phyloP scores from a whole-genome alignment of 2,797 vertebrate genomes.

The Podarcis lilfordi region DNA sequence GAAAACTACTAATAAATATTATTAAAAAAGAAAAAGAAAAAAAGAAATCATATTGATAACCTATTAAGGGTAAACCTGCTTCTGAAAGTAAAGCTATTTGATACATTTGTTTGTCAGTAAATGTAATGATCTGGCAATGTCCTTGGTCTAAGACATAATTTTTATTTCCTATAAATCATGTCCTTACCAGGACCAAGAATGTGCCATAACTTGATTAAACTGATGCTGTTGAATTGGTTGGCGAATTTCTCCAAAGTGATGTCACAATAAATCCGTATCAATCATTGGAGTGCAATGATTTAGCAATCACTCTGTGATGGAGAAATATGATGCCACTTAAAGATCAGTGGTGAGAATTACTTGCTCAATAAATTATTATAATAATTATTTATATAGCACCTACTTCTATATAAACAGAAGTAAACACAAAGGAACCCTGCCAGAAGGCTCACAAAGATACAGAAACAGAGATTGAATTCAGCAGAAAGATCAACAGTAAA shows the following conservation, averaged over 20 bases:
- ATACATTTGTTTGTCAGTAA: slow-evolving; percentile 35
- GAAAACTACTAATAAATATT: too few relatives aligned
- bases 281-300: slow-evolving; percentile 22
- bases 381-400: slow-evolving; percentile 10
- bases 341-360: slow-evolving; percentile 23
- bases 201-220: slow-evolving; percentile 10
- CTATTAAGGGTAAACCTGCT: neutral
- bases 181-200: slow-evolving; percentile 18
- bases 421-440: neutral
- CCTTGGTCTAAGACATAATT: slow-evolving; percentile 10
- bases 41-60: neutral
- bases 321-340: neutral
- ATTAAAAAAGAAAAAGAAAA: neutral
- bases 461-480: neutral
- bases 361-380: slow-evolving; percentile 33
- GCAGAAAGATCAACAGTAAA: neutral
- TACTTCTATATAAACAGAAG: neutral
- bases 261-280: slow-evolving; percentile 31
- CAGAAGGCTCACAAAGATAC: neutral
- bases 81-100: slow-evolving; percentile 12
- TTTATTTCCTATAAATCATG: slow-evolving; percentile 15
- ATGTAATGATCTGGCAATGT: neutral
- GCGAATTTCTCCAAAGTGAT: slow-evolving; percentile 12
- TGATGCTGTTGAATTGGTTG: slow-evolving; percentile 25
- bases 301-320: neutral